phyloP scores from a whole-genome alignment of 2,888 invertebrate genomes.

The Ametastegia equiseti region DNA sequence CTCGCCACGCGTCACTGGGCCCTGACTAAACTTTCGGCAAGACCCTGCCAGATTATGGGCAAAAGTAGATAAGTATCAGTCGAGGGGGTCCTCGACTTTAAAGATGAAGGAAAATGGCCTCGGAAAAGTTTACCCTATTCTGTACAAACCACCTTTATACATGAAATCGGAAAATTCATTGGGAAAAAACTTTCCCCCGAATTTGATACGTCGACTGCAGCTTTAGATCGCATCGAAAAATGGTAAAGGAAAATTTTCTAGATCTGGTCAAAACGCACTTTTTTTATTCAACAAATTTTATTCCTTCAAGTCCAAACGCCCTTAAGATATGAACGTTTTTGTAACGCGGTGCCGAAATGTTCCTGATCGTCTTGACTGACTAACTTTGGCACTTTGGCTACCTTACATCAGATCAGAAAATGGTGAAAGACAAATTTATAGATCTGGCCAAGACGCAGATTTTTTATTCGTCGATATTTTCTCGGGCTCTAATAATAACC shows the following conservation, averaged over 20 bases:
- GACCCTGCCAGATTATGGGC: background rate
- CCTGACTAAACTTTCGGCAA: constrained; percentile 15
- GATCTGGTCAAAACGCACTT: background rate
- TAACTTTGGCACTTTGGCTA: background rate
- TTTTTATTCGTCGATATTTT: background rate
- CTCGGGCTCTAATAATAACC: background rate
- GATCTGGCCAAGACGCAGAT: background rate
- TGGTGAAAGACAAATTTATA: background rate
- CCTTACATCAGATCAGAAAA: background rate
- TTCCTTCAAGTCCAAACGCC: background rate
- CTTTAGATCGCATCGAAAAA: background rate
- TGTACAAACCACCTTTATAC: background rate
- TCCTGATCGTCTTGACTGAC: background rate
- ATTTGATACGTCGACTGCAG: background rate
- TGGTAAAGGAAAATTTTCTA: background rate
- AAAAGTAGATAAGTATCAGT: background rate
- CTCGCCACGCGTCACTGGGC: constrained; percentile 12
- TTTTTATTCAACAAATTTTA: background rate
- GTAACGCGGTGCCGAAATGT: background rate
- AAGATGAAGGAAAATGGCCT: background rate
- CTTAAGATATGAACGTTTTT: background rate
- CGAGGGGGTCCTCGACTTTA: background rate
- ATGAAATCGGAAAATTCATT: no score
- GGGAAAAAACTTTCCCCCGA: no score
- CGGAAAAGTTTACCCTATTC: background rate